Evolutionary conservation across 92 coral and sea anemone genomes (phyloP), one percentile per base, ranked within the genome.

Genomic region (Epizoanthus stellaris): DNA sequence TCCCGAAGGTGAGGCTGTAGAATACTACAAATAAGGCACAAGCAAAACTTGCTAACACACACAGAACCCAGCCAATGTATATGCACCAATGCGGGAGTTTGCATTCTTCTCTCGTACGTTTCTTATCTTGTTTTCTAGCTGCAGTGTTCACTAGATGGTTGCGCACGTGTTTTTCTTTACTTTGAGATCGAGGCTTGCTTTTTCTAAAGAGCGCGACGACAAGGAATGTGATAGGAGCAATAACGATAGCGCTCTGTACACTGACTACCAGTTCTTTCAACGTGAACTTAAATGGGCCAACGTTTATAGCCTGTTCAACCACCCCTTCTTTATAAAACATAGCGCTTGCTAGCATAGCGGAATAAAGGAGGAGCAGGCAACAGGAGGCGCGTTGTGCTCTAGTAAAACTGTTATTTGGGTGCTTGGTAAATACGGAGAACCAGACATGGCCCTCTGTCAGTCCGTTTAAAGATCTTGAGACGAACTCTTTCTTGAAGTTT

Each of bases 271-370:
- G 34, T 60, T 88, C 87, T 34, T 76, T 75, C 57, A 82, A 80
- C 39, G 88, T 82, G 19, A 88, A 71, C 23, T 58, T 82, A 42
- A 88, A 88, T 21, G 91, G 91, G 13, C 91, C 91, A 40, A 88
- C 80, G 11, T 12, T 21, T 8, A 88, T 63, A 58, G 75, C 56
- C 45, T 83, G 87, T 58, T 82, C 83, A 20, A 39, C 16, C 1
- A 14, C 25, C 15, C 54, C 67, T 39, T 88, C 91, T 57, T 75
- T 53, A 20, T 82, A 88, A 73, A 88, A 88, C 91, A 88, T 88
- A 8, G 91, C 91, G 49, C 83, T 82, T 54, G 91, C 80, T 6
- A 88, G 77, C 91, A 88, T 88, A 23, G 61, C 85, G 19, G 85
- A 42, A 53, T 82, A 30, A 3, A 88, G 82, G 15, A 88, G 52